These are phyloP conservation scores for Nanorana parkeri DNA, from an alignment of 2,113 vertebrate species.

Conservation along the genomic window DNA sequence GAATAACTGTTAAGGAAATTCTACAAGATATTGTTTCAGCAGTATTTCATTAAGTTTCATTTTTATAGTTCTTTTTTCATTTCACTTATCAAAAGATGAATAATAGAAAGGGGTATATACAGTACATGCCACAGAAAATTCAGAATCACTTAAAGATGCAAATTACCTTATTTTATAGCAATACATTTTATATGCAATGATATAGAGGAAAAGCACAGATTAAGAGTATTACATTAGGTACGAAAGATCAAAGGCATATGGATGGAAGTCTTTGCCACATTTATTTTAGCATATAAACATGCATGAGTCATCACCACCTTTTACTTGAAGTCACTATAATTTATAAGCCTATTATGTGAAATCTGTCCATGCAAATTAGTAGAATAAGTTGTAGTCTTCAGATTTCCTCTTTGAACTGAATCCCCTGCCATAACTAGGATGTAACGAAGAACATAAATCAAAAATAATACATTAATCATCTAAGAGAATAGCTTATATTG, in stretches of 20 bases:
- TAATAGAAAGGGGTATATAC: no score
- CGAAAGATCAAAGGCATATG: not conserved
- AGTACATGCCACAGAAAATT: no score
- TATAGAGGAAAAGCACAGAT: no score
- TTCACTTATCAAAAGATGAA: no score
- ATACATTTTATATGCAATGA: no score
- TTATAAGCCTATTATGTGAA: not conserved
- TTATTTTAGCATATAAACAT: not conserved
- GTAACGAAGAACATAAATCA: not conserved
- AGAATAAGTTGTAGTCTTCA: not conserved
- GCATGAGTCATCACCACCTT: not conserved
- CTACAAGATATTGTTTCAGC: no score
- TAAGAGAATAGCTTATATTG: not conserved
- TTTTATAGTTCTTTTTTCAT: no score
- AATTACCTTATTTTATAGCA: no score
- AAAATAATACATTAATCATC: constrained; percentile 23
- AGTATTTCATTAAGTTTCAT: no score
- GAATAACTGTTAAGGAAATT: no score
- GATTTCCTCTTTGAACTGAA: constrained; percentile 2
- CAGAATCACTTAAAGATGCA: no score
- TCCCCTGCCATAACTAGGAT: not conserved
- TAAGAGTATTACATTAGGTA: not conserved
- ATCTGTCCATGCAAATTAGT: not conserved
- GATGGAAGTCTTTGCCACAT: not conserved
- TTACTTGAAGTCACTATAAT: not conserved